Base-by-base conservation (phyloP, 2,113 vertebrate genomes). In the Nannobrachium achirus region DNA sequence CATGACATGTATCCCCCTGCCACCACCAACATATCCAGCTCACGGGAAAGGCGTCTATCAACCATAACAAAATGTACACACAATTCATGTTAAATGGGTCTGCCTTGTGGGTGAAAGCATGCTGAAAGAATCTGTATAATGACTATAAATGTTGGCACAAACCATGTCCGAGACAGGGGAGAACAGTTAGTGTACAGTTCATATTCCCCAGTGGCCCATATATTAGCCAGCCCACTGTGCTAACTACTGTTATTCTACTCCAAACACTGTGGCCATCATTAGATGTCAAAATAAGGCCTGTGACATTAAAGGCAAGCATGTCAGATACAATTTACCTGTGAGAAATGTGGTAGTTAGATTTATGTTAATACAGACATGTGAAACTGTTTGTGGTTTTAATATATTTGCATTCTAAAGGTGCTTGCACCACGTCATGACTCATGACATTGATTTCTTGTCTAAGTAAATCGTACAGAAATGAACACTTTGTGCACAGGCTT, bases 241-340 rank as follows among this genome's bases (percentile, higher is more conserved):
- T 46, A 56, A 33, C 7, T 8, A 58, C 45, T 75, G 75, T 79
- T 79, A 66, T 83, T 87, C 50, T 63, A 73, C 19, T 51, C 56
- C 16, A 25, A 61, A 69, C 51, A 48, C 65, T 56, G 73, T 8
- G 49, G 39, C 69, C 67, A 53, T 63, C 69, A 68, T 66, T 80
- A 71, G 66, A 75, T 52, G 64, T 76, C 50, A 64, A 63, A 71
- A 66, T 42, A 45, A 11, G n/a, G 56, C 38, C 69, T 68, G 53
- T 68, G 61, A 53, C 71, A 69, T 5, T 58, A 38, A 15, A 63
- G 46, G 19, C 9, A 10, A 45, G 49, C 49, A 16, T 50, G 74
- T 25, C 65, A 68, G 46, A 8, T 60, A 20, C 57, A 66, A 73
- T 44, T 65, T 16, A 33, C 15, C 2, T 52, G 20, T 73, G 39